Percentiles rank a stretch among this genome's conserved stretches.
These are phyloP conservation scores for Diaprepes abbreviatus DNA, from an alignment of 2,888 invertebrate species.

Conservation along the genomic window DNA sequence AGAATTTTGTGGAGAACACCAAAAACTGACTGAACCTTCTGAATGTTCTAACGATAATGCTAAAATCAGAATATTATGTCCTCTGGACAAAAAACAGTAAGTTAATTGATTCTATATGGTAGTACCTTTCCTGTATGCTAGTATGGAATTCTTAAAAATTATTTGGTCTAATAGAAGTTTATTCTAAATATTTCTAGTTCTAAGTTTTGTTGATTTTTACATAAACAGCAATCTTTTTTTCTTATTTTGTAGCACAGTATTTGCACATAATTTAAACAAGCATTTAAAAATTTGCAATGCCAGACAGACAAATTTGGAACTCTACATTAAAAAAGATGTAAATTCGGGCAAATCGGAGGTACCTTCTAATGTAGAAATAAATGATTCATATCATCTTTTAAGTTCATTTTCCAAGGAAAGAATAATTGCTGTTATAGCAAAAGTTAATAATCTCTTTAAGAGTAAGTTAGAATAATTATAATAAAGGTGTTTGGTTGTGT, in stretches of 20 bases:
- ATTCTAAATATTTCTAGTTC: too few relatives aligned
- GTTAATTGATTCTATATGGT: conserved; percentile 59
- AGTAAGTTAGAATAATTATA: conserved; percentile 51
- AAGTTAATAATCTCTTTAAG: conserved; percentile 67
- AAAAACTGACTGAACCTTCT: conserved; percentile 43
- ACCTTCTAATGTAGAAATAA: conserved; percentile 29
- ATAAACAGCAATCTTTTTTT: too few relatives aligned
- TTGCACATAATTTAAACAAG: conserved; percentile 75
- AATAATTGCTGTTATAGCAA: conserved; percentile 62
- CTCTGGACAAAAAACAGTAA: conserved; percentile 81
- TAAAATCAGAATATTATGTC: conserved; percentile 76
- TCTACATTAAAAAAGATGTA: conserved; percentile 71
- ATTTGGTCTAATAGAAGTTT: too few relatives aligned
- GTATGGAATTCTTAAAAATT: too few relatives aligned
- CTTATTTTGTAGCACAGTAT: conserved; percentile 73
- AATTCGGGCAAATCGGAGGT: conserved; percentile 65
- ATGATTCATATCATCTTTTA: conserved; percentile 60
- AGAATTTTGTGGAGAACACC: conserved; percentile 81
- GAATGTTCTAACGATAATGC: conserved; percentile 61
- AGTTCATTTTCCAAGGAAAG: conserved; percentile 64
- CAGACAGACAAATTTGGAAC: conserved; percentile 68
- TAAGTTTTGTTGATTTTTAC: too few relatives aligned
- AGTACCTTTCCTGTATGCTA: too few relatives aligned
- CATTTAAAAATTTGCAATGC: conserved; percentile 84
- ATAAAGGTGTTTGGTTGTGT: too few relatives aligned